Percentiles rank a stretch among this genome's conserved stretches.
Conservation (phyloP, 2,888 invertebrate species). For the Hecatera dysodea region DNA sequence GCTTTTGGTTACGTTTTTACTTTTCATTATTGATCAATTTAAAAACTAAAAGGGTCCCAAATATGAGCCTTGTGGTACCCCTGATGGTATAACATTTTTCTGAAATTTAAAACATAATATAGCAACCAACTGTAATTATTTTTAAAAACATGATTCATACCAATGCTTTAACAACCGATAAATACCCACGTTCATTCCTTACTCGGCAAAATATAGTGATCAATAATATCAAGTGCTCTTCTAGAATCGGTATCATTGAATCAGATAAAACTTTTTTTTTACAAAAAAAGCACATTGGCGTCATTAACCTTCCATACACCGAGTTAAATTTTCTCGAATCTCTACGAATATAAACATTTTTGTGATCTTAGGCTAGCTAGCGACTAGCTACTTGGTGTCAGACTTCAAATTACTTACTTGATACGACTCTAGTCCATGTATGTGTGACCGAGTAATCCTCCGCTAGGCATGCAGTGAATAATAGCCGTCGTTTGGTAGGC, state of each 20-base stretch:
- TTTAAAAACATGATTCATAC: background rate
- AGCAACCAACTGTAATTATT: background rate
- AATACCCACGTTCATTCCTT: background rate
- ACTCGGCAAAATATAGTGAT: background rate
- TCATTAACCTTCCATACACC: too few relatives aligned
- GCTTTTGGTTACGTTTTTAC: background rate
- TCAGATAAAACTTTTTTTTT: background rate
- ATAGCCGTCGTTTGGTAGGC: slow-evolving; percentile 56
- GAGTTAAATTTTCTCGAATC: background rate
- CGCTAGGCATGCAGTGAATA: background rate
- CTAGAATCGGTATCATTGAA: background rate
- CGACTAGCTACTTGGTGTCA: background rate
- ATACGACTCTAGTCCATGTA: background rate
- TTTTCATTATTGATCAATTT: background rate
- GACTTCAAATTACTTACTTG: background rate
- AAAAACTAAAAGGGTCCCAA: background rate
- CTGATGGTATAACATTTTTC: background rate
- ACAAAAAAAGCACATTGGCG: background rate
- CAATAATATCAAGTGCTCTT: background rate
- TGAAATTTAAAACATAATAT: background rate
- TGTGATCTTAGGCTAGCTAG: background rate
- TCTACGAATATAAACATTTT: background rate
- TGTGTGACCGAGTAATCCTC: background rate
- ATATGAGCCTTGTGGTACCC: background rate
- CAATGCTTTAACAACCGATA: background rate